These are phyloP conservation scores for Dasyornis broadbenti DNA, from an alignment of 2,113 vertebrate species.

Conservation along the genomic window DNA sequence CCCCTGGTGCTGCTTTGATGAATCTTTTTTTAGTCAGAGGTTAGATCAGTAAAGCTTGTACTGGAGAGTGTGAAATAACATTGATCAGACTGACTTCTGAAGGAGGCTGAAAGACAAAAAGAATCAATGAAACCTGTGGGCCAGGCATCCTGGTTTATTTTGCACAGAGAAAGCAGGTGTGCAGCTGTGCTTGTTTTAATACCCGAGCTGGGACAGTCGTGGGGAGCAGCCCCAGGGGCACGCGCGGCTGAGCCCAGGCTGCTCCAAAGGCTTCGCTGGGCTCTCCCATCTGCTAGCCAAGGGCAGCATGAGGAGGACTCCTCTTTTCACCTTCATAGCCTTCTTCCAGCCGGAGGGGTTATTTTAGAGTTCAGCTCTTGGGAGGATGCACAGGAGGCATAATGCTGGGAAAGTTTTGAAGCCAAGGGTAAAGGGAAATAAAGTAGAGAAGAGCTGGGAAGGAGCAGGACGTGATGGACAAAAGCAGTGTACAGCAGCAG, in stretches of 20 bases:
- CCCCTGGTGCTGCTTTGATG: conserved; percentile 16
- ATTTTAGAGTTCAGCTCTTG: neutral
- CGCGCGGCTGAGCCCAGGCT: fast-evolving
- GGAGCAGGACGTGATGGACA: neutral
- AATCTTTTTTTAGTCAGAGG: conserved; percentile 37
- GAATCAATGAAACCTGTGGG: conserved; percentile 70
- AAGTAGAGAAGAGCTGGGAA: neutral
- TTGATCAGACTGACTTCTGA: conserved; percentile 73
- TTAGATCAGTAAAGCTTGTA: conserved; percentile 27
- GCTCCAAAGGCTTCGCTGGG: fast-evolving
- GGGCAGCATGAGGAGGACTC: neutral
- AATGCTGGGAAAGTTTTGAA: neutral
- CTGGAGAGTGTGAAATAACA: conserved; percentile 41
- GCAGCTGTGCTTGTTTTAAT: neutral
- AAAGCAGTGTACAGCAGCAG: neutral
- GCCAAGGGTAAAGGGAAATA: neutral
- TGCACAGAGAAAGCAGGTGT: neutral
- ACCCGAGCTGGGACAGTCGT: neutral
- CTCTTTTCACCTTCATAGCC: neutral
- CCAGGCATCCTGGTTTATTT: conserved; percentile 43
- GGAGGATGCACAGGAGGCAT: neutral
- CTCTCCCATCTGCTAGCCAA: neutral
- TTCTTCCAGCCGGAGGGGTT: neutral
- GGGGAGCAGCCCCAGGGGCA: neutral
- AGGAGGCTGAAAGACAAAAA: conserved; percentile 56